phyloP scores from a whole-genome alignment of 30 jellyfish, hydroid and myxozoan genomes.

The Sanderia malayensis region DNA sequence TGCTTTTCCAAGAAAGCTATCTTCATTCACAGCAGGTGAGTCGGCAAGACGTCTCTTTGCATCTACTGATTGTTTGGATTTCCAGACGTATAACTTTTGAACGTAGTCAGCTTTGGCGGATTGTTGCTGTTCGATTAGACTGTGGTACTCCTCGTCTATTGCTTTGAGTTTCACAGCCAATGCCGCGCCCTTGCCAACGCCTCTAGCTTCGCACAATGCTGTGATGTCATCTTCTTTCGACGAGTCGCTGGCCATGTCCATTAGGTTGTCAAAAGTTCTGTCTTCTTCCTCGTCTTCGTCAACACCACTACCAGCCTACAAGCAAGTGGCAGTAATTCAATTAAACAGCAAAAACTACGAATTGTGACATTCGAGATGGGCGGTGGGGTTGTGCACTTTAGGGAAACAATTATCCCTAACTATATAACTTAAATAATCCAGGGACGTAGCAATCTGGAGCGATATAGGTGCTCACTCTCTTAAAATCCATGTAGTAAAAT shows the following conservation, averaged over 20 bases:
- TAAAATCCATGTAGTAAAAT: no score
- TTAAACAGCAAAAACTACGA: no score
- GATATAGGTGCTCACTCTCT: no score
- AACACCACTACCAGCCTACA: no score
- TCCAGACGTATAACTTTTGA: conserved; percentile 74
- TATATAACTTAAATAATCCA: no score
- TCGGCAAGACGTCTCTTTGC: not conserved
- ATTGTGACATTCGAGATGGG: no score
- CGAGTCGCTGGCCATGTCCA: conserved; percentile 63
- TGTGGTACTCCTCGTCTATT: conserved; percentile 75
- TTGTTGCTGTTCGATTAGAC: conserved; percentile 51
- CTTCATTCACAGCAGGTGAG: conserved; percentile 1
- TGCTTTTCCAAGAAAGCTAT: conserved; percentile 49
- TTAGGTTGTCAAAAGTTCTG: conserved; percentile 25
- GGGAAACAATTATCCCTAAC: no score
- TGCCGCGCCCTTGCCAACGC: conserved; percentile 42
- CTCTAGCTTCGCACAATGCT: conserved; percentile 60
- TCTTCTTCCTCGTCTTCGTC: conserved; percentile 49
- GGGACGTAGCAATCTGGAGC: no score
- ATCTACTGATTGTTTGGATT: conserved; percentile 45
- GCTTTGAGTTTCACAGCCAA: conserved; percentile 65
- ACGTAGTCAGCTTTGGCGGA: conserved; percentile 86
- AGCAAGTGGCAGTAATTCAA: no score
- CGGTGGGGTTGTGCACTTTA: no score
- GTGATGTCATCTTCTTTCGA: conserved; percentile 74